Conservation (phyloP, 2,888 invertebrate species). For the Strigamia transsilvanica region DNA sequence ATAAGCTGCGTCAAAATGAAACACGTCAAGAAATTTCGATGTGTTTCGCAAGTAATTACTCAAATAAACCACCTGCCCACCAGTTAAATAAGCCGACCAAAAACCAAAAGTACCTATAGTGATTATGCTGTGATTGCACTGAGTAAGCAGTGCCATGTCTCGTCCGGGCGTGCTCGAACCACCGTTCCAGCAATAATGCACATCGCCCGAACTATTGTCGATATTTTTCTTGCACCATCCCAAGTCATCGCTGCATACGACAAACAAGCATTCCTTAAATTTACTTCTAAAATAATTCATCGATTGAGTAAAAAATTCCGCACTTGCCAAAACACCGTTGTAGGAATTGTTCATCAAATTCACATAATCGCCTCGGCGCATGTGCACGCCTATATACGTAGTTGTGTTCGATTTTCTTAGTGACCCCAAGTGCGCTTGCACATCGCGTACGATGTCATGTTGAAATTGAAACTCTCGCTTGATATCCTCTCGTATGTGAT, state of each 20-base stretch:
- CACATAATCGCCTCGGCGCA: conserved; percentile 56
- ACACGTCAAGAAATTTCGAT: conserved; percentile 31
- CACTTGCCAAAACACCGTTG: conserved; percentile 31
- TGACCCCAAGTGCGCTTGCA: not conserved
- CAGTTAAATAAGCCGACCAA: conserved; percentile 61
- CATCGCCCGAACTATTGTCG: conserved; percentile 4
- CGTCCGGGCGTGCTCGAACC: not conserved
- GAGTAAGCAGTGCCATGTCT: conserved; percentile 57
- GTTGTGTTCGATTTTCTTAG: not conserved
- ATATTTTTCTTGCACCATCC: conserved; percentile 54
- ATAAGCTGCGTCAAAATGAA: conserved; percentile 48
- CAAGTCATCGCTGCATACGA: conserved; percentile 57
- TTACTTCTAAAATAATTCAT: conserved; percentile 55
- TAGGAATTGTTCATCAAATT: conserved; percentile 36
- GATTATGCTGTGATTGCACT: conserved; percentile 60
- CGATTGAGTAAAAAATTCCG: conserved; percentile 55
- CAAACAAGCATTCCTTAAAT: conserved; percentile 55
- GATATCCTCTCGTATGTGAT: conserved; percentile 45
- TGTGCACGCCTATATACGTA: conserved; percentile 57
- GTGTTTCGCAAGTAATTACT: not conserved
- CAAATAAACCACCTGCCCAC: conserved; percentile 58
- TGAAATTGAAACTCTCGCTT: conserved; percentile 51
- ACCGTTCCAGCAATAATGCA: conserved; percentile 51
- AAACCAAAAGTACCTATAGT: conserved; percentile 61
- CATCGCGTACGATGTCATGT: not conserved